phyloP scores from a whole-genome alignment of 2,888 invertebrate genomes.

The Marronus borbonicus region DNA sequence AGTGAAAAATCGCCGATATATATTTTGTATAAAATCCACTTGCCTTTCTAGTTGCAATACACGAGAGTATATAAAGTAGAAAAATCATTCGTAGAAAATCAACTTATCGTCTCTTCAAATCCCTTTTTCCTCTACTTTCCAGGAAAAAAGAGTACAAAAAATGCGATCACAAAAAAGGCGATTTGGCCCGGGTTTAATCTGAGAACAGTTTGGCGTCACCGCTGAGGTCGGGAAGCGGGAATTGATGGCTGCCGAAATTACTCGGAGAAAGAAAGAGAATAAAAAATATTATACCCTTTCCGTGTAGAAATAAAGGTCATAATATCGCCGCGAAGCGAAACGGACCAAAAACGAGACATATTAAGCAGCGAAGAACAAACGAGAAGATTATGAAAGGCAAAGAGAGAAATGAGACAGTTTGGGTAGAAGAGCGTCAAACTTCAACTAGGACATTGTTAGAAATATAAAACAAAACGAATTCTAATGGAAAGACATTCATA shows the following conservation, averaged over 20 bases:
- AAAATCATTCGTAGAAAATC: slow-evolving; percentile 40
- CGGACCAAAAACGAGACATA: slow-evolving; percentile 30
- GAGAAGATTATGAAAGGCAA: background rate
- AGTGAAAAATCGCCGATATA: slow-evolving; percentile 33
- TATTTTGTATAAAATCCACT: slow-evolving; percentile 39
- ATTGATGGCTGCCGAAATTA: slow-evolving; percentile 36
- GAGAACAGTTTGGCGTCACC: slow-evolving; percentile 18
- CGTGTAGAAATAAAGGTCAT: slow-evolving; percentile 39
- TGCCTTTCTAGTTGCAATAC: slow-evolving; percentile 14
- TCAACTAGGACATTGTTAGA: slow-evolving; percentile 5
- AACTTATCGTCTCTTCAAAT: slow-evolving; percentile 28
- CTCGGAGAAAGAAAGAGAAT: slow-evolving; percentile 29
- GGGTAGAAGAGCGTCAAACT: slow-evolving; percentile 7
- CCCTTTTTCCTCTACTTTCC: slow-evolving; percentile 16
- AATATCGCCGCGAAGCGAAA: slow-evolving; percentile 17
- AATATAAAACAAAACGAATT: slow-evolving; percentile 29
- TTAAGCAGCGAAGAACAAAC: background rate
- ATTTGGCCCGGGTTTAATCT: slow-evolving; percentile 20
- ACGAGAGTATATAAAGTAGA: slow-evolving; percentile 32
- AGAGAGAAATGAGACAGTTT: slow-evolving; percentile 1
- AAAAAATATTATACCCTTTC: slow-evolving; percentile 38
- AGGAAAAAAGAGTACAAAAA: slow-evolving; percentile 1
- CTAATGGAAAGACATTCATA: slow-evolving; percentile 14
- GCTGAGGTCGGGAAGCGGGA: slow-evolving; percentile 30
- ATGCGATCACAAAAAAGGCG: slow-evolving; percentile 31